phyloP scores from a whole-genome alignment of 1,140 invertebrate genomes.

The Physella acuta region DNA sequence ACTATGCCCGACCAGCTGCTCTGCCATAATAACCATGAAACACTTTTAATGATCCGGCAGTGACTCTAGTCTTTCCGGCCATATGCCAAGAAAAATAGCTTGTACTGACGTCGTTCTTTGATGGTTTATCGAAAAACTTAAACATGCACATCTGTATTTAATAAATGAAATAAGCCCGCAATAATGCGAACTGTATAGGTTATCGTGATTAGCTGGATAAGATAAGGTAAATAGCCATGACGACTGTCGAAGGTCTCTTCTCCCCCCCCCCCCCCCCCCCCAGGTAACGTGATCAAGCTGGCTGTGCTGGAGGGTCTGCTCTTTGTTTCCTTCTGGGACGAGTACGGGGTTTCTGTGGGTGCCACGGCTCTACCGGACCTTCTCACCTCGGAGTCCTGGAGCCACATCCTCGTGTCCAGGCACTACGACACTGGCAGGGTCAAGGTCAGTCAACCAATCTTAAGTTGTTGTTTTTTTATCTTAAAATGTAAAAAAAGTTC shows the following conservation, averaged over 20 bases:
- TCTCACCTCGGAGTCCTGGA: constrained; percentile 24
- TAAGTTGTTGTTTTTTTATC: neutral
- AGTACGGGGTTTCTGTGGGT: constrained; percentile 36
- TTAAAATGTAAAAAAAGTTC: no score
- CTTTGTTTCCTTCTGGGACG: constrained; percentile 37
- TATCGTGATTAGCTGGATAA: no score
- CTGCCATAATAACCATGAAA: neutral
- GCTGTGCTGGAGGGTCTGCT: constrained; percentile 30
- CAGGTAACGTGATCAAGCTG: constrained; percentile 30
- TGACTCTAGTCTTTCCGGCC: neutral
- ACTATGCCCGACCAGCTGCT: neutral
- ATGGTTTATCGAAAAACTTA: no score
- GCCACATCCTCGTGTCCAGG: constrained; percentile 30
- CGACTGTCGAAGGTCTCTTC: no score
- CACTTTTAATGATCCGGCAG: neutral
- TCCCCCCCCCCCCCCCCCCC: no score
- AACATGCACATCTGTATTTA: no score
- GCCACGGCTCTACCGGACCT: constrained; percentile 31
- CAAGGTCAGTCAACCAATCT: constrained; percentile 14
- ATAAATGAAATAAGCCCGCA: no score
- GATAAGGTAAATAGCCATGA: no score
- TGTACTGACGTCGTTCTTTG: no score
- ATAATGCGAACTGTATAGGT: no score
- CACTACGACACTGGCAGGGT: constrained; percentile 29
- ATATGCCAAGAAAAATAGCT: neutral